A percentile compares a stretch with the other conserved stretches of the same genome.
Conservation (phyloP, 2,113 vertebrate genomes). For the Myotis lucifugus region DNA sequence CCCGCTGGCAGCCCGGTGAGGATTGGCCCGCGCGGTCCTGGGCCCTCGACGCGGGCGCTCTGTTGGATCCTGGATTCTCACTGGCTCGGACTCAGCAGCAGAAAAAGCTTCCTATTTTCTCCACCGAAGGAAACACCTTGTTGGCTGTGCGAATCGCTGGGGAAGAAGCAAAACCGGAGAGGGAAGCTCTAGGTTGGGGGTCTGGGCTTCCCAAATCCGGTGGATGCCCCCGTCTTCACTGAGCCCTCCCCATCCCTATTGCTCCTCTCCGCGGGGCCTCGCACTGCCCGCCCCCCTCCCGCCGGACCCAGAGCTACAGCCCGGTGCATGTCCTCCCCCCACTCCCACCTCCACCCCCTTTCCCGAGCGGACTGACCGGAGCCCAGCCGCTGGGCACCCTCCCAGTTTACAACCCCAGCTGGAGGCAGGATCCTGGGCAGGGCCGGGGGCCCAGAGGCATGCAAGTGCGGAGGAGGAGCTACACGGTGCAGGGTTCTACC, state of each 20-base stretch:
- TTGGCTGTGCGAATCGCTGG: not conserved
- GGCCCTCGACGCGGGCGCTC: not conserved
- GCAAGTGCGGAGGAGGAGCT: not conserved
- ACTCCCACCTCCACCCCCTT: too few species aligned
- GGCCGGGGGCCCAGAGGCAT: rapidly evolving
- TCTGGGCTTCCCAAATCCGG: not conserved
- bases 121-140: not conserved
- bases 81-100: not conserved
- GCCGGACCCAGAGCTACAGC: not conserved
- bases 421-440: not conserved
- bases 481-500: rapidly evolving
- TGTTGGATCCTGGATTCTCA: not conserved
- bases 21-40: rapidly evolving
- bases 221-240: rapidly evolving
- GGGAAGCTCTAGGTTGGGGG: not conserved
- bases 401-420: not conserved
- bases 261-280: not conserved
- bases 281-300: too few species aligned
- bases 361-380: not conserved
- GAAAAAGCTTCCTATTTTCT: not conserved
- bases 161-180: not conserved
- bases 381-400: not conserved
- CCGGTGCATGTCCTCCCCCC: not conserved
- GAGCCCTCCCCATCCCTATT: not conserved
- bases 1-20: rapidly evolving